Evolutionary conservation across 2,797 vertebrate species (phyloP).

Genomic region (Argya squamiceps): DNA sequence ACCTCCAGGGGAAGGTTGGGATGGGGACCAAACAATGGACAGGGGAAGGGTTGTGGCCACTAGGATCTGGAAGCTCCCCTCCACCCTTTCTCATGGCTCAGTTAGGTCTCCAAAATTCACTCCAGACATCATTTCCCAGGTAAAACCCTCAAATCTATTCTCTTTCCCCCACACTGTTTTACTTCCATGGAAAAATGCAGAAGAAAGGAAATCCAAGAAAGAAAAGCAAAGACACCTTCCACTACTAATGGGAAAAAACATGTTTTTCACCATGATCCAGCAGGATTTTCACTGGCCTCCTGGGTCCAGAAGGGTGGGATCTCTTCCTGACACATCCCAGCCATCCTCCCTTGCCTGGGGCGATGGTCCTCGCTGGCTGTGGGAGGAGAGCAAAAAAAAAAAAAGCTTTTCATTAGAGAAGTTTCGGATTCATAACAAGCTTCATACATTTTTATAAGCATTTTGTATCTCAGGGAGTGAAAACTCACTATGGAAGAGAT

Average conservation of each 20-base stretch:
- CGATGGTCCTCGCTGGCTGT: not conserved
- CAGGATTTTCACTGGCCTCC: not conserved
- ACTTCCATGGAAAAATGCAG: not conserved
- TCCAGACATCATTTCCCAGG: not conserved
- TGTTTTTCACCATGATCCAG: not conserved
- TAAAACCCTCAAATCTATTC: not conserved
- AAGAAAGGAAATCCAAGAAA: not conserved
- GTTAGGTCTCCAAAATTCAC: not conserved
- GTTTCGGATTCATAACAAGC: not conserved
- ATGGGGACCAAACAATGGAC: not conserved
- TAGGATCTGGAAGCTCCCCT: not conserved
- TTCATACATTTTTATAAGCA: not conserved
- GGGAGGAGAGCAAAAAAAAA: not conserved
- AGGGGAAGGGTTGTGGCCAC: not conserved
- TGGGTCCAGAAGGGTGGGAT: not conserved
- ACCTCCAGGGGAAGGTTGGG: not conserved
- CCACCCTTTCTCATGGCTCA: not conserved
- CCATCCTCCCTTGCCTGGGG: not conserved
- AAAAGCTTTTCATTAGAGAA: not conserved
- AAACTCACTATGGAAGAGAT: not conserved
- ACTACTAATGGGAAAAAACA: not conserved
- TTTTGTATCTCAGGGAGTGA: not conserved
- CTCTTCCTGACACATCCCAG: not conserved
- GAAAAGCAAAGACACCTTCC: not conserved
- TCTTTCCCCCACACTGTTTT: fast-evolving